These are phyloP conservation scores for Syrrhaptes paradoxus DNA, from an alignment of 2,113 vertebrate genomes.

Conservation along the genomic window DNA sequence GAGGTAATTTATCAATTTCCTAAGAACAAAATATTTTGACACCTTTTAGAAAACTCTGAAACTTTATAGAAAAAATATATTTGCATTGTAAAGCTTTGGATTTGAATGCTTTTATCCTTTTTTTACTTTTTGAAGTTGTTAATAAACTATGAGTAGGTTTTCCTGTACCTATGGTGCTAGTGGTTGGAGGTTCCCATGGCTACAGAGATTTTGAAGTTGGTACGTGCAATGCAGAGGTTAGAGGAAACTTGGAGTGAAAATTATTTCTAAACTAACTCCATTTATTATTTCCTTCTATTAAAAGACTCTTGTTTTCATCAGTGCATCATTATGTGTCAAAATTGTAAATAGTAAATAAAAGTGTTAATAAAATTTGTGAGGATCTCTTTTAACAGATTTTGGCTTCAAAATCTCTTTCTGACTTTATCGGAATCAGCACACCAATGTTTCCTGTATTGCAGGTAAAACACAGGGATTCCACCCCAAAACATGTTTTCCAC, in stretches of 20 bases:
- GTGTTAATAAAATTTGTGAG: neutral
- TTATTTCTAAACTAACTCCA: neutral
- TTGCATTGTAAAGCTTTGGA: neutral
- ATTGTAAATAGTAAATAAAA: neutral
- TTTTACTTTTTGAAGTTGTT: neutral
- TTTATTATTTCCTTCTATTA: neutral
- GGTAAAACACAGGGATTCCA: neutral
- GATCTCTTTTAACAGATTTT: neutral
- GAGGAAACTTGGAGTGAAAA: neutral
- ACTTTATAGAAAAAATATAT: neutral
- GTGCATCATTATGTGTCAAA: too few species aligned
- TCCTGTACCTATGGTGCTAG: neutral
- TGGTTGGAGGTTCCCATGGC: accelerated
- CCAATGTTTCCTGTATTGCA: neutral
- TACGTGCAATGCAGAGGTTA: accelerated
- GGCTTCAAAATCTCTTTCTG: neutral
- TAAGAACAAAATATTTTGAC: neutral
- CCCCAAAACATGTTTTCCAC: neutral
- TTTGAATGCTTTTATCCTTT: neutral
- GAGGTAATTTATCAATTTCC: neutral
- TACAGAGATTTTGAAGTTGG: neutral
- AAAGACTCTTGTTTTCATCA: neutral
- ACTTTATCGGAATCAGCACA: neutral
- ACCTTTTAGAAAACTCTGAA: neutral
- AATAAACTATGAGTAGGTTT: neutral